Evolutionary conservation across 30 jellyfish, hydroid and myxozoan genomes (phyloP).

Genomic region (Calvadosia cruxmelitensis): DNA sequence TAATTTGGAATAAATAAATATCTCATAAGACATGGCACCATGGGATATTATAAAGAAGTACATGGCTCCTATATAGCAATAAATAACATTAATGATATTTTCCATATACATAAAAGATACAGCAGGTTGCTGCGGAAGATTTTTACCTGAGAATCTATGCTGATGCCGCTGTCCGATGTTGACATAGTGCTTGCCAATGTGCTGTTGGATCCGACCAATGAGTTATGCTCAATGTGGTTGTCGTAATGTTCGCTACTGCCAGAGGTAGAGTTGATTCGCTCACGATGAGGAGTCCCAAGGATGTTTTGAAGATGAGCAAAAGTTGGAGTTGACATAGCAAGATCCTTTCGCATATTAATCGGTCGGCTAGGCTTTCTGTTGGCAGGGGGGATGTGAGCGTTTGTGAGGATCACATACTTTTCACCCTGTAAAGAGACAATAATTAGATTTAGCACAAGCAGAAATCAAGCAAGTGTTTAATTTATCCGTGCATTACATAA

Average conservation of each 20-base stretch:
- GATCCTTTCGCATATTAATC: background rate
- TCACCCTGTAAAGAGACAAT: slow-evolving; percentile 27
- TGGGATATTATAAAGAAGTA: too few species aligned
- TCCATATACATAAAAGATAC: too few species aligned
- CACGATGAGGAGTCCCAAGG: background rate
- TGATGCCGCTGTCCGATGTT: slow-evolving; percentile 34
- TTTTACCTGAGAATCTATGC: slow-evolving; percentile 16
- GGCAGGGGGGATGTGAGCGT: background rate
- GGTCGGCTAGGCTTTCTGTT: background rate
- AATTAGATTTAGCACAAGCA: too few species aligned
- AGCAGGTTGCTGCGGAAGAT: too few species aligned
- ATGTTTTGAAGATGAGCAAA: background rate
- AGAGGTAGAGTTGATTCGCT: background rate
- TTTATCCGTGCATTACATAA: too few species aligned
- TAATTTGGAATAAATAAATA: too few species aligned
- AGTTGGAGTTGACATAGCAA: background rate
- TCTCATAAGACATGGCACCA: too few species aligned
- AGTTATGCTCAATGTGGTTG: background rate
- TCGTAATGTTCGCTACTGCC: background rate
- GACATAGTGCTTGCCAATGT: slow-evolving; percentile 14
- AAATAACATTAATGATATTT: too few species aligned
- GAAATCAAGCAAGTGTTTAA: too few species aligned
- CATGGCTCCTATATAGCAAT: too few species aligned
- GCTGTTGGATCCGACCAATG: slow-evolving; percentile 5
- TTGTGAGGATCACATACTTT: slow-evolving; percentile 4